These are phyloP conservation scores for Hucho hucho DNA, from an alignment of 2,113 vertebrate genomes.

Conservation along the genomic window DNA sequence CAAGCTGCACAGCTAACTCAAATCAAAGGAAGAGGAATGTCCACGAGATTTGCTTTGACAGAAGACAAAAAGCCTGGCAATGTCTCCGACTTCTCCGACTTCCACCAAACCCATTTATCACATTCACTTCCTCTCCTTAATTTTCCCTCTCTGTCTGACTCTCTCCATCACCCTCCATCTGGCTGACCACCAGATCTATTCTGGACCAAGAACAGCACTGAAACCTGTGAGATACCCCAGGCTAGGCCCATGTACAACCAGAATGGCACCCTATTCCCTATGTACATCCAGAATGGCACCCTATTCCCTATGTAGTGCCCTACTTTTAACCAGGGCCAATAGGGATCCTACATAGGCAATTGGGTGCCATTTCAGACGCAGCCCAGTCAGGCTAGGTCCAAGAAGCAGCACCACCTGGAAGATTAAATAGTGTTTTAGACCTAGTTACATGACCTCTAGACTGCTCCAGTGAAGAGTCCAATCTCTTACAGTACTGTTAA, in stretches of 20 bases:
- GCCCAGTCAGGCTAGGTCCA: too few species aligned
- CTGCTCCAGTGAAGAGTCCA: slow-evolving; percentile 1
- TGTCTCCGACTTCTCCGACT: slow-evolving; percentile 32
- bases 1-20: background rate
- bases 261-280: too few species aligned
- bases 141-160: background rate
- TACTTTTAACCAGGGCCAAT: too few species aligned
- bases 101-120: slow-evolving; percentile 25
- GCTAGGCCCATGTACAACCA: too few species aligned
- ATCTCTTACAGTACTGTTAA: slow-evolving; percentile 15
- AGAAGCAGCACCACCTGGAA: slow-evolving; percentile 28
- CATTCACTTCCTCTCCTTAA: background rate
- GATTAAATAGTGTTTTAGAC: slow-evolving; percentile 39
- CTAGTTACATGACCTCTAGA: slow-evolving; percentile 45
- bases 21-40: too few species aligned
- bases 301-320: too few species aligned
- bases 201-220: background rate
- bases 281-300: too few species aligned
- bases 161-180: background rate
- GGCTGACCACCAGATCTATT: background rate
- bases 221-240: too few species aligned
- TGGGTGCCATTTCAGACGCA: too few species aligned
- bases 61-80: too few species aligned
- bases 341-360: too few species aligned
- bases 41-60: too few species aligned